Base-by-base conservation (phyloP, 2,888 invertebrate genomes). In the Diabrotica balteata region DNA sequence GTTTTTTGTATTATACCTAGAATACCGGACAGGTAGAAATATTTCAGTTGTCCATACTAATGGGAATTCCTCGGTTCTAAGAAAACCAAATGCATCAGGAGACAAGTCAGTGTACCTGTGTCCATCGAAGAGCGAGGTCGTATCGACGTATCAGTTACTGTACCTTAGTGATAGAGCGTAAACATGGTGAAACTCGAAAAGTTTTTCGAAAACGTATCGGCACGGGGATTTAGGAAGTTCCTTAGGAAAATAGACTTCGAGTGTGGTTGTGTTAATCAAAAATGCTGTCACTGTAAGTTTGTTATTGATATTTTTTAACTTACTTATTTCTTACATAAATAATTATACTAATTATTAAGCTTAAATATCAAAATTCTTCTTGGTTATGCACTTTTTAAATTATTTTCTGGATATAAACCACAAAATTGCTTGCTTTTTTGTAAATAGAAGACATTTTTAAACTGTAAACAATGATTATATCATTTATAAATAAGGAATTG, bases 21-120 rank as follows among this genome's bases (percentile, higher is more conserved):
- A 8, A 11, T 11, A 50, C 63, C 47, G 61, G 46, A 67, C 72
- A 72, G 72, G 72, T 72, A 72, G 47, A 57, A 72, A 68, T 70
- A 66, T 64, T 70, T 68, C 57, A 68, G 55, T 54, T 46, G 61
- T 59, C 45, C 50, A 43, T 45, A 42, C 42, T 72, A 72, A 70
- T 67, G 67, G 67, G 66, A 72, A 72, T 72, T 72, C 70, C 67
- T 66, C 57, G 57, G 64, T 70, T 69, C 69, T 64, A 32, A 50
- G 63, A 66, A 69, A 58, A 7, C 45, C 11, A 7, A 57, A 57
- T 11, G 55, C 45, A 57, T 57, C 55, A 53, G 62, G 54, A 54
- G 62, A 54, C 62, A 55, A 8, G 8, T 62, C 62, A 62, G 62
- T 62, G 62, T 62, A 62, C 62, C 62, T 55, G 55, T 53, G 52